Percentiles rank a stretch among this genome's conserved stretches.
phyloP scores from a whole-genome alignment of 2,113 vertebrate genomes.

The Accipiter cooperii region DNA sequence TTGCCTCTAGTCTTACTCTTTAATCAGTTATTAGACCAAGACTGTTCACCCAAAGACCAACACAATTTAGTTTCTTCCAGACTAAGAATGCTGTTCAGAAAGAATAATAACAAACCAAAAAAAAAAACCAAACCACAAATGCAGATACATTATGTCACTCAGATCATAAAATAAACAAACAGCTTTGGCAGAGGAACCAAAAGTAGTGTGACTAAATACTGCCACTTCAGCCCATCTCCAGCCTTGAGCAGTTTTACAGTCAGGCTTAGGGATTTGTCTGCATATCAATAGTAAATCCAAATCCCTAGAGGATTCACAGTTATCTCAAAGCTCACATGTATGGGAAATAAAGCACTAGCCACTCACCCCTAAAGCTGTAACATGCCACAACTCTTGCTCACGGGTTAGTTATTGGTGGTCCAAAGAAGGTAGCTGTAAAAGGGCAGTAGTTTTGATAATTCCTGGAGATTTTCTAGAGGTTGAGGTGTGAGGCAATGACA shows the following conservation, averaged over 20 bases:
- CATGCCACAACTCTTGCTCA: not conserved
- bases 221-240: not conserved
- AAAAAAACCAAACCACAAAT: not conserved
- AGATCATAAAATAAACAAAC: not conserved
- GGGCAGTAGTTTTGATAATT: not conserved
- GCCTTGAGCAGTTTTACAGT: conserved; percentile 15
- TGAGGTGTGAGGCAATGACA: not conserved
- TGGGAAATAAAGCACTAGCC: not conserved
- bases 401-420: not conserved
- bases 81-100: not conserved
- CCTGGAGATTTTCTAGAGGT: not conserved
- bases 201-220: not conserved
- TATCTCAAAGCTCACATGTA: conserved; percentile 29
- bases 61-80: not conserved
- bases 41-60: not conserved
- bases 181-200: not conserved
- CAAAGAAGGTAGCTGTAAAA: not conserved
- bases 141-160: not conserved
- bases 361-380: not conserved
- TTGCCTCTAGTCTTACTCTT: not conserved
- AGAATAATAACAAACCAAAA: not conserved
- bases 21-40: not conserved
- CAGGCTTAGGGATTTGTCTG: conserved; percentile 33
- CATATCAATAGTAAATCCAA: conserved; percentile 46
- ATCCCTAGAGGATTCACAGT: not conserved